phyloP scores from a whole-genome alignment of 1,140 invertebrate genomes.

The Hyposmocoma kahamanoa region DNA sequence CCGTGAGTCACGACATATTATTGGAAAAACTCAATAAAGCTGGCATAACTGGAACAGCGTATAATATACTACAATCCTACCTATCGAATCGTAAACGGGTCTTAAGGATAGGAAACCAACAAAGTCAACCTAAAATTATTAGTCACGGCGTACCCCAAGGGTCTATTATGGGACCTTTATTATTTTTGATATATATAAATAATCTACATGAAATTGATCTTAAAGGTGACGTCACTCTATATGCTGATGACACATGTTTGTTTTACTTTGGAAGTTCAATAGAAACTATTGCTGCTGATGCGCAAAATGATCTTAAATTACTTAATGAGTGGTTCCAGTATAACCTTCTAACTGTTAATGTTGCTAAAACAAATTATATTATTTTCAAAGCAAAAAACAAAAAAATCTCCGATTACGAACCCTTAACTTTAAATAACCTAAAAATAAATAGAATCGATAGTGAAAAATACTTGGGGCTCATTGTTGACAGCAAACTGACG shows the following conservation, averaged over 20 bases:
- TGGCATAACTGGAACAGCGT: neutral
- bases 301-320: neutral
- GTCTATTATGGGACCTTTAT: neutral
- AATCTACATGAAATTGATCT: neutral
- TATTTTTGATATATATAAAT: slow-evolving; percentile 3
- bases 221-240: neutral
- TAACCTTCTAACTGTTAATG: neutral
- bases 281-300: neutral
- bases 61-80: neutral
- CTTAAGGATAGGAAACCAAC: neutral
- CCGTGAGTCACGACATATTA: neutral
- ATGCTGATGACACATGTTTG: slow-evolving; percentile 1
- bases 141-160: neutral
- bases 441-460: neutral
- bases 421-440: neutral
- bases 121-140: neutral
- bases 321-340: neutral
- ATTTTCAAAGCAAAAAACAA: slow-evolving; percentile 1
- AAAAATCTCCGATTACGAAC: neutral
- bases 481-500: neutral
- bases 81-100: neutral
- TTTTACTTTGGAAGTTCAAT: neutral
- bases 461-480: neutral
- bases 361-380: neutral
- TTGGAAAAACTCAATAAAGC: neutral